Percentiles rank a stretch among this genome's conserved stretches.
These are phyloP conservation scores for Cryptoblepharus egeriae DNA, from an alignment of 2,797 vertebrate genomes.

Conservation along the genomic window DNA sequence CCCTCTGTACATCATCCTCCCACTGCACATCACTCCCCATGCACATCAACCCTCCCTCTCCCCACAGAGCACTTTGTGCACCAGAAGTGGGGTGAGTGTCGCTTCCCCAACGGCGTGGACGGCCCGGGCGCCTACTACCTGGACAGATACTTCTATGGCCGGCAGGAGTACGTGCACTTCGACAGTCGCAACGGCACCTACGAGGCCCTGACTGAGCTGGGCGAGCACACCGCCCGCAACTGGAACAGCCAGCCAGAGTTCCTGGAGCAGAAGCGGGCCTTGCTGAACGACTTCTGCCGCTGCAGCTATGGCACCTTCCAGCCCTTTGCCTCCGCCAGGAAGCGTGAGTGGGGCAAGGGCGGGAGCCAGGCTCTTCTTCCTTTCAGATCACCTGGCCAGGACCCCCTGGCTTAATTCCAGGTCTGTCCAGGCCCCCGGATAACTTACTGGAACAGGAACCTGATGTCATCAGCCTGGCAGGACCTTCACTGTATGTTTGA, in stretches of 20 bases:
- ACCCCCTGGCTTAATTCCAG: no score
- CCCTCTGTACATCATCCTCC: no score
- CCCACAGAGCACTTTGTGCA: background rate
- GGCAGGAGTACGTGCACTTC: background rate
- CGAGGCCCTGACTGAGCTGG: background rate
- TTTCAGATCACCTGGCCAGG: no score
- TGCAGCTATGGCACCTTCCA: background rate
- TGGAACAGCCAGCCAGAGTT: accelerated
- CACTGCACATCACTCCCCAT: no score
- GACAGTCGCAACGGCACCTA: background rate
- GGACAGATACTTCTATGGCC: background rate
- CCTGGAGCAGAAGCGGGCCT: accelerated
- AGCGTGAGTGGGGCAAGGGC: background rate
- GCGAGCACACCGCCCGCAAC: accelerated
- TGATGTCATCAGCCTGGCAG: no score
- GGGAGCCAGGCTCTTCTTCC: no score
- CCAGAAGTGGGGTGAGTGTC: background rate
- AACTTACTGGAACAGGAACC: no score
- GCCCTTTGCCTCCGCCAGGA: background rate
- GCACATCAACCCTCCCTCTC: no score
- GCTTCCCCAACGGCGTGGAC: background rate
- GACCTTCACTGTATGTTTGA: no score
- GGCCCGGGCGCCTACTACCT: background rate
- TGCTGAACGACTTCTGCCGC: background rate
- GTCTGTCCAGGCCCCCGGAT: no score